Evolutionary conservation across 2,797 vertebrate genomes (phyloP).

Genomic region (Pteronotus mesoamericanus): DNA sequence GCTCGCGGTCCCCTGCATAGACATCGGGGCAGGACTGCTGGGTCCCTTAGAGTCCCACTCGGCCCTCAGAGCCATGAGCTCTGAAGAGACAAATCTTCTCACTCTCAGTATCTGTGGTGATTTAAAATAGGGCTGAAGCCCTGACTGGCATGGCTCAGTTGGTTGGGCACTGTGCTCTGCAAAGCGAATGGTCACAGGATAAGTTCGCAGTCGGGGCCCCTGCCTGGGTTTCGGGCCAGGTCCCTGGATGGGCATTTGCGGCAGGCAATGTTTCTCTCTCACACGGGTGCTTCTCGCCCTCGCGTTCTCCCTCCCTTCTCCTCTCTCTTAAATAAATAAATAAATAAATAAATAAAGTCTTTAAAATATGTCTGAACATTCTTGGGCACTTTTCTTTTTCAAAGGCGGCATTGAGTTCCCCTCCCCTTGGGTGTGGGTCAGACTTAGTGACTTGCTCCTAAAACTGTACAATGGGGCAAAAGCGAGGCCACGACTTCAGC

Average conservation of each 20-base stretch:
- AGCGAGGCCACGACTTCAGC: background rate
- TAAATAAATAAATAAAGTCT: background rate
- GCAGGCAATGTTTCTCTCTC: background rate
- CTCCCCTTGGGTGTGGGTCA: background rate
- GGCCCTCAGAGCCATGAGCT: background rate
- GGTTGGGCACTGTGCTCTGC: background rate
- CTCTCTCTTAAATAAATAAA: background rate
- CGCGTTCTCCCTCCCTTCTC: background rate
- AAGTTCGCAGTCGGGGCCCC: background rate
- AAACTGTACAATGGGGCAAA: background rate
- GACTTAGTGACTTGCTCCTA: background rate
- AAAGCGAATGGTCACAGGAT: background rate
- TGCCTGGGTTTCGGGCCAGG: background rate
- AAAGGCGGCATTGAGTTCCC: background rate
- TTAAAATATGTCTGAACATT: background rate
- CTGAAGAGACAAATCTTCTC: background rate
- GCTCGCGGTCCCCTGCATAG: background rate
- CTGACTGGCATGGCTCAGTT: too few species aligned
- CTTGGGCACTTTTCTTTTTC: background rate
- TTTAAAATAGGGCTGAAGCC: background rate
- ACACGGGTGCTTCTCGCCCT: too few species aligned
- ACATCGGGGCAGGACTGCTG: background rate
- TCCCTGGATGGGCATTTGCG: background rate
- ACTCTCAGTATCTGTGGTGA: background rate
- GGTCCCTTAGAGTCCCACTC: background rate